These are phyloP conservation scores for Pica pica DNA, from an alignment of 2,113 vertebrate species.

Conservation along the genomic window DNA sequence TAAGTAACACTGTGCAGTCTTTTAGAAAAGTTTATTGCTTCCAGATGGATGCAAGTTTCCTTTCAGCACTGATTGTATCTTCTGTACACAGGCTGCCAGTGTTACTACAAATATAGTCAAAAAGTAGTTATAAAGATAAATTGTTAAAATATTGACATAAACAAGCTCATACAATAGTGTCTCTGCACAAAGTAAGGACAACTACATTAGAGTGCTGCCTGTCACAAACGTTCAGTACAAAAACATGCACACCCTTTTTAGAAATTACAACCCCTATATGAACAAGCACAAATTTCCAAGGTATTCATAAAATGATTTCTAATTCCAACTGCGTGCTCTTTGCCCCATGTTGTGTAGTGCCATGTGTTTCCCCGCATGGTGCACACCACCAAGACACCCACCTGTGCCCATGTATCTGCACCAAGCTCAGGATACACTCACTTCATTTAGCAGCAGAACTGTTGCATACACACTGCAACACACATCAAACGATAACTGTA, in stretches of 20 bases:
- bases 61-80: slow-evolving; percentile 78
- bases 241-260: background rate
- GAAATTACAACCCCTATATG: background rate
- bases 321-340: slow-evolving; percentile 68
- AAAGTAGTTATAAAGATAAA: slow-evolving; percentile 59
- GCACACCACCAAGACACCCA: slow-evolving; percentile 74
- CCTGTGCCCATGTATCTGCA: slow-evolving; percentile 70
- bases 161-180: background rate
- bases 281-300: slow-evolving; percentile 38
- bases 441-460: background rate
- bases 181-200: background rate
- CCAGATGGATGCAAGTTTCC: slow-evolving; percentile 87
- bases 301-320: slow-evolving; percentile 56
- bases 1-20: slow-evolving; percentile 89
- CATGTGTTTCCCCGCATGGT: slow-evolving; percentile 82
- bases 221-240: background rate
- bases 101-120: slow-evolving; percentile 73
- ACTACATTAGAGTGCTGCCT: background rate
- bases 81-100: slow-evolving; percentile 74
- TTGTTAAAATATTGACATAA: slow-evolving; percentile 47
- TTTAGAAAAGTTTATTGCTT: slow-evolving; percentile 89
- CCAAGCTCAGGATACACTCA: slow-evolving; percentile 21
- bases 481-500: background rate
- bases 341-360: slow-evolving; percentile 78
- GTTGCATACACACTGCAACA: background rate